These are phyloP conservation scores for Rhea pennata DNA, from an alignment of 2,113 vertebrate species.

Conservation along the genomic window DNA sequence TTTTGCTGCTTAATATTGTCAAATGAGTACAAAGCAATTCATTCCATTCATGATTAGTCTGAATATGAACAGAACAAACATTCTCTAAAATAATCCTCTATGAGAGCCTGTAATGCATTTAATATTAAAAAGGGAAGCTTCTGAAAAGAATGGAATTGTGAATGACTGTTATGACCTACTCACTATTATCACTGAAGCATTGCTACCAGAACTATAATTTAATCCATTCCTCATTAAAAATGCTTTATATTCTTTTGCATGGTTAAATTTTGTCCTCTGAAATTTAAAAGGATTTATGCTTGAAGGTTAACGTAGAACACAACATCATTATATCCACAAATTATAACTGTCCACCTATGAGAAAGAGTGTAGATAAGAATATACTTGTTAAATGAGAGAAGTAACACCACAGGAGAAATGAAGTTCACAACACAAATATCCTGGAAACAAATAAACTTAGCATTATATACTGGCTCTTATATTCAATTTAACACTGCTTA, in stretches of 20 bases:
- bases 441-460: background rate
- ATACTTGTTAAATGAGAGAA: background rate
- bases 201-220: background rate
- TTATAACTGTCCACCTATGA: rapidly evolving
- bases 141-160: background rate
- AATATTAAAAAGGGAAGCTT: background rate
- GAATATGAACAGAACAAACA: background rate
- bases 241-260: background rate
- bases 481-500: background rate
- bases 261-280: background rate
- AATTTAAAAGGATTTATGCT: conserved; percentile 10
- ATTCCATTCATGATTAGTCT: background rate
- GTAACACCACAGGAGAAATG: background rate
- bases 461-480: background rate
- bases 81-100: conserved; percentile 15
- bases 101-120: background rate
- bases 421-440: background rate
- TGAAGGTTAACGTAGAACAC: background rate
- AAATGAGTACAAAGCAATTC: background rate
- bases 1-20: background rate
- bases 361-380: background rate
- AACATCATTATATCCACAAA: background rate
- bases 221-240: conserved; percentile 36
- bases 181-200: background rate
- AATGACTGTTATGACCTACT: conserved; percentile 18